Base-by-base conservation (phyloP, 2,888 invertebrate species). In the Cantharis rustica region DNA sequence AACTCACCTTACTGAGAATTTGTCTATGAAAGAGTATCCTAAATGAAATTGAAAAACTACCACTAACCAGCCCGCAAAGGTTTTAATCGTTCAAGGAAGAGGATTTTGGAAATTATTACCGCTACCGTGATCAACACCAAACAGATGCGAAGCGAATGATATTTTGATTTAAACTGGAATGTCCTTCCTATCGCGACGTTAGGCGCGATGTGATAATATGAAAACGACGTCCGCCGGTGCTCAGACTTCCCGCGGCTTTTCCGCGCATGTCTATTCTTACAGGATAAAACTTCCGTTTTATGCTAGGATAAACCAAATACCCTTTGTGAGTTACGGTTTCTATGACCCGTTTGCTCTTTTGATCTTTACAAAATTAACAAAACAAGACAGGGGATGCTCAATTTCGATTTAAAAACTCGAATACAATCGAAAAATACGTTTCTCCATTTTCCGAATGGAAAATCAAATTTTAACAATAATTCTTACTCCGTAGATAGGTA, bases 221-320 rank as follows among this genome's bases (percentile, higher is more conserved):
- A 77, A 72, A 69, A 77, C 72, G 71, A 62, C 69, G 66, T 77
- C 75, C 75, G 70, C 68, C 75, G 64, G 71, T 72, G 77, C 77
- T 72, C 77, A 70, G 72, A 75, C 75, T 77, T 77, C 75, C 77
- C 77, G 77, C 77, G 70, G 77, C 71, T 74, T 71, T 71, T 27
- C 15, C 71, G 77, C 77, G 77, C 77, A 77, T 77, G 77, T 64
- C 76, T 62, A 47, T 61, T 71, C 72, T 69, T 72, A 31, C 73
- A 70, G 76, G 71, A 71, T 70, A 74, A 74, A 73, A 62, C 66
- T 77, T 74, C 73, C 62, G 62, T 73, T 76, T 75, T 66, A 71
- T 73, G 68, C 69, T 71, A 68, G 61, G 74, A 71, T 76, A 66
- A 73, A 73, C 76, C 73, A 73, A 73, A 76, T 68, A 16, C 68